phyloP scores from a whole-genome alignment of 2,888 invertebrate species.

The Xestia xanthographa region DNA sequence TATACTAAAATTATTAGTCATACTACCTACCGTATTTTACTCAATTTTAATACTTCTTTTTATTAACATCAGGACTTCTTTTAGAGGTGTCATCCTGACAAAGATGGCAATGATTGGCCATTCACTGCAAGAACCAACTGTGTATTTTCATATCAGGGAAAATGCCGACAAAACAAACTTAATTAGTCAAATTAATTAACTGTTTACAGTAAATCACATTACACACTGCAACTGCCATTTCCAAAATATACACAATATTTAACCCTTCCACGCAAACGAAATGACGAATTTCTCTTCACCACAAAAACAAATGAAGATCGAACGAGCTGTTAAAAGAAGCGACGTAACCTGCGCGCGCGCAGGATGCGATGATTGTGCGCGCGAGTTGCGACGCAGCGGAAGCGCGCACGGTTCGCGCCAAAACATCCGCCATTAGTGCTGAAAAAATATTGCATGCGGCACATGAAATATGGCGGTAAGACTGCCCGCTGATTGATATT shows the following conservation, averaged over 20 bases:
- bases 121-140: not conserved
- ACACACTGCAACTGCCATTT: not conserved
- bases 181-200: slow-evolving; percentile 8
- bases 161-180: not conserved
- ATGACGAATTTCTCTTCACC: slow-evolving; percentile 55
- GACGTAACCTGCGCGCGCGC: slow-evolving; percentile 68
- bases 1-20: no score
- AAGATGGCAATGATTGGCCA: not conserved
- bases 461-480: slow-evolving; percentile 65
- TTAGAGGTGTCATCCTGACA: not conserved
- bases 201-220: slow-evolving; percentile 6
- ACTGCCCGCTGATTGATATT: slow-evolving; percentile 66
- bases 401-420: slow-evolving; percentile 77
- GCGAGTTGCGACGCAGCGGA: slow-evolving; percentile 73
- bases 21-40: no score
- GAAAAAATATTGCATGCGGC: slow-evolving; percentile 77
- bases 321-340: slow-evolving; percentile 67
- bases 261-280: slow-evolving; percentile 44
- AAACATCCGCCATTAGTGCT: slow-evolving; percentile 76
- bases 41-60: not conserved
- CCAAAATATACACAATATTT: not conserved
- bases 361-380: slow-evolving; percentile 79
- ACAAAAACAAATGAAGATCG: slow-evolving; percentile 66
- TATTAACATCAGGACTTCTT: not conserved
- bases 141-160: not conserved